phyloP scores from a whole-genome alignment of 2,888 invertebrate genomes.

The Sinelater perroti region DNA sequence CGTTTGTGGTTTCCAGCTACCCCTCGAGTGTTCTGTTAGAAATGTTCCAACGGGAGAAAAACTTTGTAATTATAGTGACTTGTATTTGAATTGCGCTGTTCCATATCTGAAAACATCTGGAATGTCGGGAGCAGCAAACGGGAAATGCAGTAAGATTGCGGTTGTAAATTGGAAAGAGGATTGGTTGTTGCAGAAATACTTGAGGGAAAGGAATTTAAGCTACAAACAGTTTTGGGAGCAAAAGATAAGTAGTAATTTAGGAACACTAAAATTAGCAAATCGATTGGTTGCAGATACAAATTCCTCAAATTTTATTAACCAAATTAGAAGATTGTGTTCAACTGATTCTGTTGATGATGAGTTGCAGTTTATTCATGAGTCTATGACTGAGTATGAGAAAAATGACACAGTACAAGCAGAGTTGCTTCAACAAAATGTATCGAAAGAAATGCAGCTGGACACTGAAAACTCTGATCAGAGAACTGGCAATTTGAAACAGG shows the following conservation, averaged over 20 bases:
- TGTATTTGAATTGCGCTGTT: conserved; percentile 14
- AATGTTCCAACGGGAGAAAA: conserved; percentile 15
- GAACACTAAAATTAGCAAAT: conserved; percentile 5
- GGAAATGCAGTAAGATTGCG: neutral
- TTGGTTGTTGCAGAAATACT: conserved; percentile 24
- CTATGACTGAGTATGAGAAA: conserved; percentile 10
- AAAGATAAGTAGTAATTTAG: conserved; percentile 17
- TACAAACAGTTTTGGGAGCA: conserved; percentile 18
- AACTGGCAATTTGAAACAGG: no score
- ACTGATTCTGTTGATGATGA: conserved; percentile 5
- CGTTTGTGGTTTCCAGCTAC: conserved; percentile 4
- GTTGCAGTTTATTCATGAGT: conserved; percentile 8
- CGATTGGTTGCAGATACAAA: conserved; percentile 1
- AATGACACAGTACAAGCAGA: no score
- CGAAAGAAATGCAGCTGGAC: no score
- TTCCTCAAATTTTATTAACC: no score
- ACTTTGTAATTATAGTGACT: conserved; percentile 25
- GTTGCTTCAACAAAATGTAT: no score
- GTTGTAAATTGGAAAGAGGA: conserved; percentile 1
- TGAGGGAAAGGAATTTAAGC: conserved; percentile 12
- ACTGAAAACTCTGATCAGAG: no score
- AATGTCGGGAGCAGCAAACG: no score
- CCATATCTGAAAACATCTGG: neutral
- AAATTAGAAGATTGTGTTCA: conserved; percentile 8
- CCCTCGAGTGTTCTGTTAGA: conserved; percentile 3